Percentiles rank a stretch among this genome's conserved stretches.
phyloP scores from a whole-genome alignment of 2,113 vertebrate species.

The Gobio gobio region DNA sequence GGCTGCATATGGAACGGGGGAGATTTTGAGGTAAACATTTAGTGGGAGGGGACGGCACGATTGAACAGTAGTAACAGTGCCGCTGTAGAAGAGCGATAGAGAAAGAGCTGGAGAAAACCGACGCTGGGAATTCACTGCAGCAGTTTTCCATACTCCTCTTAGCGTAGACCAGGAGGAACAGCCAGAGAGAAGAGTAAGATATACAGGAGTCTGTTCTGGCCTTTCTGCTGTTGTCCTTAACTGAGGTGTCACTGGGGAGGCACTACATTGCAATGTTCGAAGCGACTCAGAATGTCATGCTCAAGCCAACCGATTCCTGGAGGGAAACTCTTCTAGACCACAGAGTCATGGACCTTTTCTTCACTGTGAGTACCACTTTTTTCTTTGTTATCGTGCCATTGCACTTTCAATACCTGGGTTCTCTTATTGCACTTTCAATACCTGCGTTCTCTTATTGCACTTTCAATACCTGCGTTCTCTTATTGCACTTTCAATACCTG shows the following conservation, averaged over 20 bases:
- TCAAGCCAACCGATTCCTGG: conserved; percentile 98
- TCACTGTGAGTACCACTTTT: conserved; percentile 87
- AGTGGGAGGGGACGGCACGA: conserved; percentile 51
- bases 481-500: not conserved
- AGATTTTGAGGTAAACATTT: conserved; percentile 52
- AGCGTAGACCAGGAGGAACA: conserved; percentile 47
- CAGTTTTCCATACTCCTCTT: not conserved
- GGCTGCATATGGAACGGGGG: conserved; percentile 43
- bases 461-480: too few relatives aligned
- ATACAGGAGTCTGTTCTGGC: conserved; percentile 63
- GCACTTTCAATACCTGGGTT: not conserved
- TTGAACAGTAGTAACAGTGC: conserved; percentile 35
- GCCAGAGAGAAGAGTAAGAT: conserved; percentile 24
- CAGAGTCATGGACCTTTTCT: conserved; percentile 98
- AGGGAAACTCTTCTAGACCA: conserved; percentile 96
- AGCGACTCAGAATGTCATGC: conserved; percentile 96
- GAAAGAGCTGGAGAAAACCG: conserved; percentile 39
- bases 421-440: too few relatives aligned
- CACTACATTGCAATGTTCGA: conserved; percentile 99
- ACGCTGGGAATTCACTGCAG: conserved; percentile 3
- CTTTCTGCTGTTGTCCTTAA: conserved; percentile 90
- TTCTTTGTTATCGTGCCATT: not conserved
- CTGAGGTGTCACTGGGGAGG: conserved; percentile 93
- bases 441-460: too few relatives aligned
- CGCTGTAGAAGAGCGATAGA: conserved; percentile 8